A percentile compares a stretch with the other conserved stretches of the same genome.
Evolutionary conservation across 1,140 invertebrate species (phyloP).

Genomic region (roundworm (Caenorhabditis elegans)): DNA sequence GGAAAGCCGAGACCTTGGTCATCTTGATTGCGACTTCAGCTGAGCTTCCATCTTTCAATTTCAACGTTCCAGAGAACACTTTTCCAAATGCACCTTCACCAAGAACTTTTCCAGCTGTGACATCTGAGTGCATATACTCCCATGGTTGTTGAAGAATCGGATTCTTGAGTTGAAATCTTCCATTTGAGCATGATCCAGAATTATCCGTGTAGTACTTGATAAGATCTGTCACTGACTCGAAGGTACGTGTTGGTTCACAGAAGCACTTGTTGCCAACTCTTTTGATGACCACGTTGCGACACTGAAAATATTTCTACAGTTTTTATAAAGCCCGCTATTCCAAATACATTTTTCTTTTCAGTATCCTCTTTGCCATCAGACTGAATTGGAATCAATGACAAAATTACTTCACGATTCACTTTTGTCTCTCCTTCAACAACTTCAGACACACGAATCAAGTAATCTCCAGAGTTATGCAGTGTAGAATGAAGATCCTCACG

Average conservation of each 20-base stretch:
- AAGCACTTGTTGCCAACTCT: not conserved
- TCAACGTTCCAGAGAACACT: constrained; percentile 24
- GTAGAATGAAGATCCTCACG: constrained; percentile 35
- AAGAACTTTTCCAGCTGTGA: not conserved
- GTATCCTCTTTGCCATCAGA: not conserved
- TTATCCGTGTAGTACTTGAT: not conserved
- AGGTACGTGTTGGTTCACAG: not conserved
- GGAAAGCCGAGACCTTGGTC: not conserved
- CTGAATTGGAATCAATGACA: not conserved
- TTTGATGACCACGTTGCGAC: not conserved
- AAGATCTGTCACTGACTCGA: not conserved
- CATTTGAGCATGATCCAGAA: not conserved
- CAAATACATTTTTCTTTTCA: not conserved
- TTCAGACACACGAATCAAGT: constrained; percentile 11
- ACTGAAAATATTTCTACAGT: not conserved
- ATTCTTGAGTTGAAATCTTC: constrained; percentile 7
- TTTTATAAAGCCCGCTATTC: too few relatives aligned
- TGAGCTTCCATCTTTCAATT: not conserved
- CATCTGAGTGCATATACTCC: constrained; percentile 16
- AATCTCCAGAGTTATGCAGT: constrained; percentile 25
- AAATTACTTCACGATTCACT: not conserved
- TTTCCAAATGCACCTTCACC: constrained; percentile 36
- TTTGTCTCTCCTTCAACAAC: not conserved
- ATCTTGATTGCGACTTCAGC: constrained; percentile 33
- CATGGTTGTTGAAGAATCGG: constrained; percentile 19